Conservation (phyloP, 2,797 vertebrate genomes). For the Oreonectes daqikongensis region DNA sequence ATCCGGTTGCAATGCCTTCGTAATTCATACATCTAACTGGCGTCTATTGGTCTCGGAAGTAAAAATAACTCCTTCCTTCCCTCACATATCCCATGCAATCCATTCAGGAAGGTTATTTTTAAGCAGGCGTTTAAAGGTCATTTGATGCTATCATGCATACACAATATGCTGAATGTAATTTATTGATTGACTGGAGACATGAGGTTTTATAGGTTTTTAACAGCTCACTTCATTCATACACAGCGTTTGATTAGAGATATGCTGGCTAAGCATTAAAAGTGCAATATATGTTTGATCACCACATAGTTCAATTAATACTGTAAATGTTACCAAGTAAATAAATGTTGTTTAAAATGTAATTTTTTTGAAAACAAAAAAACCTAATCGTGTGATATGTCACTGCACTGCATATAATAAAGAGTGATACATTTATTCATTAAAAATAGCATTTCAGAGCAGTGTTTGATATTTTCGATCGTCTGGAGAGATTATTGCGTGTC, state of each 20-base stretch:
- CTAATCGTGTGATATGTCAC: too few species aligned
- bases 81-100: constrained; percentile 23
- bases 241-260: constrained; percentile 67
- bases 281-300: constrained; percentile 61
- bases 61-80: constrained; percentile 38
- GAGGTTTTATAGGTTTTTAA: constrained; percentile 54
- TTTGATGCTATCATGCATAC: constrained; percentile 54
- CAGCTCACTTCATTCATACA: constrained; percentile 55
- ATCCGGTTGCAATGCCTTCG: constrained; percentile 8
- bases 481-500: background rate
- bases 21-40: constrained; percentile 39
- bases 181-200: constrained; percentile 67
- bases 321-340: constrained; percentile 67
- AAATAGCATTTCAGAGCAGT: background rate
- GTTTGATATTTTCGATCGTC: background rate
- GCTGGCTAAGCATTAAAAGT: constrained; percentile 69
- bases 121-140: constrained; percentile 54
- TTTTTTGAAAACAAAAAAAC: too few species aligned
- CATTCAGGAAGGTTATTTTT: constrained; percentile 48
- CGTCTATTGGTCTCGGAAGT: constrained; percentile 42
- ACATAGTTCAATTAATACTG: constrained; percentile 44
- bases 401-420: too few species aligned
- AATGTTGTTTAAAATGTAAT: too few species aligned
- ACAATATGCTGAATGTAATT: constrained; percentile 55
- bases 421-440: background rate